Conservation (phyloP, 2,113 vertebrate species). For the Hydrolagus affinis region DNA sequence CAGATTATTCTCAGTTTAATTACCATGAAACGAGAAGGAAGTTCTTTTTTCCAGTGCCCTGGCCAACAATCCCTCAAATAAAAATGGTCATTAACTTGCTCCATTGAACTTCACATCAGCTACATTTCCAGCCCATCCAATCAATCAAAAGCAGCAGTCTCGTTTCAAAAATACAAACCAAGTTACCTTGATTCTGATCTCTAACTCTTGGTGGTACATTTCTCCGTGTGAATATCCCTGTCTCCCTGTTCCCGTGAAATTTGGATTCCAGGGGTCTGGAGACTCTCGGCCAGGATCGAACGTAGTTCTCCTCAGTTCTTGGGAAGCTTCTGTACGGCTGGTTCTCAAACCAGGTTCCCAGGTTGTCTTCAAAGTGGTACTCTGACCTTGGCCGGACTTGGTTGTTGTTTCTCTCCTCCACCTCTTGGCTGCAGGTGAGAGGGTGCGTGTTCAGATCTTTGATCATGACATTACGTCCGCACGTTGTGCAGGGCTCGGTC, state of each 20-base stretch:
- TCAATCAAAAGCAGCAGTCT: neutral
- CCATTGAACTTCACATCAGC: neutral
- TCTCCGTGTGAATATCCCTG: conserved; percentile 44
- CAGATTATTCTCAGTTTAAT: neutral
- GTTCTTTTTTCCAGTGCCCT: neutral
- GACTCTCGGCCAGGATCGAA: conserved; percentile 39
- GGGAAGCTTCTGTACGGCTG: conserved; percentile 47
- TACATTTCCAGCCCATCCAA: neutral
- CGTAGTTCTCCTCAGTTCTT: conserved; percentile 49
- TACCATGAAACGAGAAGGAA: neutral
- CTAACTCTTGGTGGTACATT: conserved; percentile 45
- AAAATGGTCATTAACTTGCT: neutral
- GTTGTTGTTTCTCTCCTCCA: conserved; percentile 48
- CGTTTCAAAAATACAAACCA: neutral
- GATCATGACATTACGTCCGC: conserved; percentile 72
- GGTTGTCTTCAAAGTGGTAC: conserved; percentile 32
- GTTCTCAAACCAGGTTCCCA: conserved; percentile 50
- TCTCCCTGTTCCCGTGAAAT: conserved; percentile 44
- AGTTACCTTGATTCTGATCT: conserved; percentile 51
- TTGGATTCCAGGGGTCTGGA: conserved; percentile 43
- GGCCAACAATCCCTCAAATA: neutral
- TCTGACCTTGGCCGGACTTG: conserved; percentile 35
- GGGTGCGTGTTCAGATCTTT: conserved; percentile 72
- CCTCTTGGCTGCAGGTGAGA: conserved; percentile 58
- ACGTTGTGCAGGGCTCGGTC: conserved; percentile 72